A percentile compares a stretch with the other conserved stretches of the same genome.
phyloP scores from a whole-genome alignment of 2,888 invertebrate genomes.

The Amphipoea oculea region DNA sequence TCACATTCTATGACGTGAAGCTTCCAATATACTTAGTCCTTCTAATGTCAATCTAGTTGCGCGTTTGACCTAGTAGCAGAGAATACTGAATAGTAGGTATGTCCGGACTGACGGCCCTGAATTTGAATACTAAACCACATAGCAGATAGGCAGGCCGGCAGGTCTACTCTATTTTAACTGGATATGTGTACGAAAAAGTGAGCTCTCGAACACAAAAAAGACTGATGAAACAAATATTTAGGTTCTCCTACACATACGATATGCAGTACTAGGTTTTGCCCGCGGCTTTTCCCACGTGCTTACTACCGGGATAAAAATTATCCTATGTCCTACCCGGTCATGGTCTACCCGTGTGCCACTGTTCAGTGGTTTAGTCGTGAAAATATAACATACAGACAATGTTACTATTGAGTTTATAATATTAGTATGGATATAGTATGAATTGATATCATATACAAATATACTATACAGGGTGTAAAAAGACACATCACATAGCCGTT shows the following conservation, averaged over 20 bases:
- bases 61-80: slow-evolving; percentile 20
- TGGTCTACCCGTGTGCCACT: no score
- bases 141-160: neutral
- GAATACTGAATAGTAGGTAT: slow-evolving; percentile 28
- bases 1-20: slow-evolving; percentile 8
- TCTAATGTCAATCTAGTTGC: slow-evolving; percentile 14
- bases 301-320: neutral
- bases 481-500: no score
- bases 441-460: no score
- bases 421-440: no score
- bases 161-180: neutral
- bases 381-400: neutral
- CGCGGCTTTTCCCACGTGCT: no score
- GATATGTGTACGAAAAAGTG: neutral
- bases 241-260: neutral
- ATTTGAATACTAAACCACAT: slow-evolving; percentile 17
- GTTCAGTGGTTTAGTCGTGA: no score
- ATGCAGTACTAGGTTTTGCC: neutral
- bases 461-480: no score
- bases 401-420: neutral
- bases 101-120: neutral
- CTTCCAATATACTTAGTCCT: slow-evolving; percentile 33
- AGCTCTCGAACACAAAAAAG: neutral
- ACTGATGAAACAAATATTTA: neutral
- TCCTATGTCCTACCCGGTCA: no score